Conservation (phyloP, 2,888 invertebrate species). For the Chironomus tentans region DNA sequence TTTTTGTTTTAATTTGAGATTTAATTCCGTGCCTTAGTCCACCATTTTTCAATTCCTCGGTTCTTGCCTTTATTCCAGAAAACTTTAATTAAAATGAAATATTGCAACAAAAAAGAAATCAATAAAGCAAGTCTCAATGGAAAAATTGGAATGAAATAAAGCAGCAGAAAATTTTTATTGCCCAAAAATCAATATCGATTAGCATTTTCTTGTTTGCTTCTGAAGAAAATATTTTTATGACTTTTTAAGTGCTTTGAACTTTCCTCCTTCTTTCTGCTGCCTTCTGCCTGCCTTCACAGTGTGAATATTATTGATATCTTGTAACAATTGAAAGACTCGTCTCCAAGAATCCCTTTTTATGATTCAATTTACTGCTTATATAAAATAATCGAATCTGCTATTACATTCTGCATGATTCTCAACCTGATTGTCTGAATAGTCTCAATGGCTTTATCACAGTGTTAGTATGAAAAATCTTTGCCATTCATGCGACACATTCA, state of each 20-base stretch:
- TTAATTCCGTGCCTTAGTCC: background rate
- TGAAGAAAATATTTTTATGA: background rate
- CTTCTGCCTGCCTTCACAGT: background rate
- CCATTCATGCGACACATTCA: slow-evolving; percentile 1
- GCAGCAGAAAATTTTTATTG: background rate
- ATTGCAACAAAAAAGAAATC: no score
- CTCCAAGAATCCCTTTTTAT: no score
- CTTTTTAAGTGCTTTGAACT: slow-evolving; percentile 7
- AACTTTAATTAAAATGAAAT: no score
- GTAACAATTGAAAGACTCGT: no score
- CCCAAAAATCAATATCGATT: background rate
- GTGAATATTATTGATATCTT: no score
- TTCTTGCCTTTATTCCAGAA: background rate
- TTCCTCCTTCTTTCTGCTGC: background rate
- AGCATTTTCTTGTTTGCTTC: background rate
- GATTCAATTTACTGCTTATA: no score
- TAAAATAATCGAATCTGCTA: no score
- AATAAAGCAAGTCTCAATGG: no score
- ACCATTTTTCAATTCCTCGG: background rate
- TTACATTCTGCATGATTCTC: no score
- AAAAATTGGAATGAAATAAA: background rate
- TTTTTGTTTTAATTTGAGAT: background rate
- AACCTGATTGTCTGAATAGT: background rate
- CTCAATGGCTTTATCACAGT: background rate
- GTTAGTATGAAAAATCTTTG: no score